phyloP scores from a whole-genome alignment of 2,113 vertebrate genomes.

The Cichladusa arquata region DNA sequence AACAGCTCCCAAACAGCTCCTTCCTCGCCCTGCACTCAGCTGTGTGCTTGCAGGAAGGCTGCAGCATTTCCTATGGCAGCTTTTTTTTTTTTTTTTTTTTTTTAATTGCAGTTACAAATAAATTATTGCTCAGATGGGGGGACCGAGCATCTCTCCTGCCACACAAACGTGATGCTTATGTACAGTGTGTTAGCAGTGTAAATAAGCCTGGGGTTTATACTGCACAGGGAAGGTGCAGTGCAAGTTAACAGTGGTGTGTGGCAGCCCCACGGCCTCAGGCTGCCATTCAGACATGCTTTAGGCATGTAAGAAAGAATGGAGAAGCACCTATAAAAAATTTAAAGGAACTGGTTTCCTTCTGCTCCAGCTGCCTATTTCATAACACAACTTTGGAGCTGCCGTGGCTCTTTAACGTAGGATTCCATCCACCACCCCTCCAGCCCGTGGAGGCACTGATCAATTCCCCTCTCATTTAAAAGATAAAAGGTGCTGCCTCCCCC shows the following conservation, averaged over 20 bases:
- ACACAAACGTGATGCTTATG: slow-evolving; percentile 21
- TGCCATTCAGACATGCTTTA: neutral
- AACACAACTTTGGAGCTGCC: slow-evolving; percentile 23
- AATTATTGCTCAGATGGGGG: neutral
- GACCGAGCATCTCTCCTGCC: neutral
- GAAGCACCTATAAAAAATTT: slow-evolving; percentile 2
- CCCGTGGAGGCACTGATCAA: neutral
- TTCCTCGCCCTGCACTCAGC: neutral
- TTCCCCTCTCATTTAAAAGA: neutral
- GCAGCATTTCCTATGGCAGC: neutral
- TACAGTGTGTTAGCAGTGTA: neutral
- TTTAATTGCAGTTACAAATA: neutral
- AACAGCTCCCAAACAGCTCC: neutral
- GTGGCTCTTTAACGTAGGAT: neutral
- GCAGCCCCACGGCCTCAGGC: neutral
- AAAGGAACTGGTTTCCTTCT: neutral
- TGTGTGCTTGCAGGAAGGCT: slow-evolving; percentile 29
- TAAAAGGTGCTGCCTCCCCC: neutral
- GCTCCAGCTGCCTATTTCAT: slow-evolving; percentile 12
- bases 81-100: neutral
- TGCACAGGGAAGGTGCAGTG: neutral
- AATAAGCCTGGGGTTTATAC: neutral
- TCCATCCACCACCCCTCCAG: neutral
- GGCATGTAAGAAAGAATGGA: neutral
- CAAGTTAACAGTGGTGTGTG: neutral